A percentile compares a stretch with the other conserved stretches of the same genome.
Evolutionary conservation across 2,888 invertebrate genomes (phyloP).

Genomic region (Drosophila recens): DNA sequence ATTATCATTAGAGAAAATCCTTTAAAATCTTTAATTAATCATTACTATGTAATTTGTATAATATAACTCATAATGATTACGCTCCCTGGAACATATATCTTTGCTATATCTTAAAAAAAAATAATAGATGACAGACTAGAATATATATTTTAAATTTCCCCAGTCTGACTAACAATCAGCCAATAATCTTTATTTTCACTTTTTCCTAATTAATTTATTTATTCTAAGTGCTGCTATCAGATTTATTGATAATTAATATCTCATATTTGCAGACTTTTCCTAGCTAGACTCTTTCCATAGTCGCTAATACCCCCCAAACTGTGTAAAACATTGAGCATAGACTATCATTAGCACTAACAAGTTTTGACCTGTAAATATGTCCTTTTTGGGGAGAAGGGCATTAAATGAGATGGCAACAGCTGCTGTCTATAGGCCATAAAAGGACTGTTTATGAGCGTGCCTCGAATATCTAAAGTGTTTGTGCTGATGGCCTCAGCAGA

Average conservation of each 20-base stretch:
- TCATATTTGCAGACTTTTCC: background rate
- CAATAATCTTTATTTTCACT: too few species aligned
- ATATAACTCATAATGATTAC: too few species aligned
- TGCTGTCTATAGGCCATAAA: slow-evolving; percentile 63
- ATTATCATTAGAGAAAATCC: too few species aligned
- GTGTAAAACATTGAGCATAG: background rate
- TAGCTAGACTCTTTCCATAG: background rate
- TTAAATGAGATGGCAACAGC: slow-evolving; percentile 51
- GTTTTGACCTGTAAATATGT: slow-evolving; percentile 54
- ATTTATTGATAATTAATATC: background rate
- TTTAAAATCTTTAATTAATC: too few species aligned
- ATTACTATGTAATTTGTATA: too few species aligned
- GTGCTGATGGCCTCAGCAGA: slow-evolving; percentile 8
- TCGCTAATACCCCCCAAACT: background rate
- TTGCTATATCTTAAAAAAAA: background rate
- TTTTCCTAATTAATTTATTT: background rate
- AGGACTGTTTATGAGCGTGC: slow-evolving; percentile 69
- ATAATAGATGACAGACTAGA: background rate
- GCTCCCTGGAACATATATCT: too few species aligned
- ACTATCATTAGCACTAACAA: slow-evolving; percentile 40
- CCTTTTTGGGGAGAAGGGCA: slow-evolving; percentile 1
- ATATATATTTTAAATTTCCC: background rate
- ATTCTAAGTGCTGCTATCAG: background rate
- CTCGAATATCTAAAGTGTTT: slow-evolving; percentile 48
- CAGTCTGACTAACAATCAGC: too few species aligned